Conservation (phyloP, 2,113 vertebrate species). For the Amphilophus citrinellus region DNA sequence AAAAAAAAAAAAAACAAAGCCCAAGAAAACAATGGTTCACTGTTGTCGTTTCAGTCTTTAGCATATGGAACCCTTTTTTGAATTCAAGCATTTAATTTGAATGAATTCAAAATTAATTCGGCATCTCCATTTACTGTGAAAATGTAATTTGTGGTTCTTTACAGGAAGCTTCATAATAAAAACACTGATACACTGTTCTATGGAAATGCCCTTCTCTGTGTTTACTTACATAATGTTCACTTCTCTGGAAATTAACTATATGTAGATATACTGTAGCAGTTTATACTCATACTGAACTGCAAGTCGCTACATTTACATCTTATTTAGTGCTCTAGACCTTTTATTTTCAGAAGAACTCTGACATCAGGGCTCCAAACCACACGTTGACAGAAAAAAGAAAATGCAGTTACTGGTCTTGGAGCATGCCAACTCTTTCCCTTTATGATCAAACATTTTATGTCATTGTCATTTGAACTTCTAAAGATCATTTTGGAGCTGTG, state of each 20-base stretch:
- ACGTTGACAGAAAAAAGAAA: background rate
- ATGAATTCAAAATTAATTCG: background rate
- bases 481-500: too few species aligned
- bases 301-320: background rate
- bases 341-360: background rate
- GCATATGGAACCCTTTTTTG: rapidly evolving
- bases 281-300: background rate
- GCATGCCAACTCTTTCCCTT: background rate
- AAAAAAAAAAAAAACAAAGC: background rate
- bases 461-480: too few species aligned
- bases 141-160: background rate
- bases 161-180: background rate
- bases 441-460: background rate
- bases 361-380: background rate
- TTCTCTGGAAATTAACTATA: background rate
- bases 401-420: background rate
- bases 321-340: background rate
- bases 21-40: background rate
- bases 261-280: background rate
- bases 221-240: background rate
- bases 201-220: background rate
- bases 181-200: background rate
- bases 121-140: background rate
- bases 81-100: background rate
- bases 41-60: background rate